Evolutionary conservation across 2,797 vertebrate genomes (phyloP).

Genomic region (Strix occidentalis): DNA sequence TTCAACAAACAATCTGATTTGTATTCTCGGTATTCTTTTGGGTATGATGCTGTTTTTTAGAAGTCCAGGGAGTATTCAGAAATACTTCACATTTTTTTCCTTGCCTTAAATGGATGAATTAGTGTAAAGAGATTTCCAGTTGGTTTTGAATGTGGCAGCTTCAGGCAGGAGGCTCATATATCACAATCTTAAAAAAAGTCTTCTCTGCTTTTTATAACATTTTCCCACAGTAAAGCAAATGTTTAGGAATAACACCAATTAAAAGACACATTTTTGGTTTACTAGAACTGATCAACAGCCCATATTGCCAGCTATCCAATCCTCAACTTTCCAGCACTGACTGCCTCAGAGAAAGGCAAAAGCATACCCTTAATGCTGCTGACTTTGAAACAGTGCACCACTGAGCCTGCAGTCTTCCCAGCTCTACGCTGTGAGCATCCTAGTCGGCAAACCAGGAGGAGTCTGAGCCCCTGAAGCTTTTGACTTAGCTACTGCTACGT

Average conservation of each 20-base stretch:
- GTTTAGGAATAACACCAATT: slow-evolving; percentile 17
- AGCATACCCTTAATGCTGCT: neutral
- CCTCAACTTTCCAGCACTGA: neutral
- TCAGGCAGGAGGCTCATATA: slow-evolving; percentile 28
- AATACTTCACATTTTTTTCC: slow-evolving; percentile 47
- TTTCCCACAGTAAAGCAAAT: slow-evolving; percentile 51
- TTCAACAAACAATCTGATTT: neutral
- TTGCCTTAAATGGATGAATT: slow-evolving; percentile 40
- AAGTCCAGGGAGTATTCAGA: neutral
- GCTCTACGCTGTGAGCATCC: neutral
- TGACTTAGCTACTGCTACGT: neutral
- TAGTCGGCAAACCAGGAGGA: fast-evolving
- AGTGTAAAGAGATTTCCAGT: slow-evolving; percentile 54
- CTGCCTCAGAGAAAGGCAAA: neutral
- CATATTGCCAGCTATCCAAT: neutral
- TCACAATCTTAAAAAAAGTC: slow-evolving; percentile 9
- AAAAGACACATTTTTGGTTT: neutral
- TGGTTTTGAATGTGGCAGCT: slow-evolving; percentile 18
- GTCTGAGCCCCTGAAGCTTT: neutral
- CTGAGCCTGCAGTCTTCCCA: neutral
- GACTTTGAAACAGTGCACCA: neutral
- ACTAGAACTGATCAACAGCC: neutral
- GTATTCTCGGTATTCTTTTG: neutral
- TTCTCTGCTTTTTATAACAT: slow-evolving; percentile 35
- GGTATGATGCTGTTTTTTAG: neutral